Evolutionary conservation across 2,113 vertebrate species (phyloP).

Genomic region (Tursiops truncatus): DNA sequence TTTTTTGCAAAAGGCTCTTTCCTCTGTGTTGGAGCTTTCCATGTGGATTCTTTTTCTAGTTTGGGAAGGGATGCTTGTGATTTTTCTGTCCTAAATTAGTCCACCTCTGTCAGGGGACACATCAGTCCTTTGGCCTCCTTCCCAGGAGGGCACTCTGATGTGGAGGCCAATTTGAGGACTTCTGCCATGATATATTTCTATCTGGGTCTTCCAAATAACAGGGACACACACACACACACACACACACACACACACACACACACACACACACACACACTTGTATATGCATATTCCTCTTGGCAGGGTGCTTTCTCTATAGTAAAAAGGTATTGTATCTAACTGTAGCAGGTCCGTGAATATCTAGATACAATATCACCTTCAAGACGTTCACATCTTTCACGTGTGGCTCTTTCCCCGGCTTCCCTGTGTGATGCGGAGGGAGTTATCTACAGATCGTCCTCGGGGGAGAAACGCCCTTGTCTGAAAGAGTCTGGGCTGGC

Average conservation of each 20-base stretch:
- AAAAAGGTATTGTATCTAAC: background rate
- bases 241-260: background rate
- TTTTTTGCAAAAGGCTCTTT: background rate
- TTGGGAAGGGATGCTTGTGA: background rate
- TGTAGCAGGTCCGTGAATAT: background rate
- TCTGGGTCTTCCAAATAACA: background rate
- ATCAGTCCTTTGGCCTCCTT: no score
- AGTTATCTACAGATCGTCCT: no score
- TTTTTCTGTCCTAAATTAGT: background rate
- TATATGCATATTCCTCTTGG: background rate
- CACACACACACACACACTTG: background rate
- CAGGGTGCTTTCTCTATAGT: background rate
- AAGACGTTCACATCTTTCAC: fast-evolving
- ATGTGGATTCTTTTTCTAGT: background rate
- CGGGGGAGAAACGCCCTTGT: fast-evolving
- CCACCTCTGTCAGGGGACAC: background rate
- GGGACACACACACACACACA: background rate
- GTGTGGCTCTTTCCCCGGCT: fast-evolving
- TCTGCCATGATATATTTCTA: fast-evolving
- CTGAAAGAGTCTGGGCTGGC: background rate
- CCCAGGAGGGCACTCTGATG: background rate
- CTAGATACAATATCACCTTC: background rate
- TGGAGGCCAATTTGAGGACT: background rate
- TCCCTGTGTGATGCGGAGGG: background rate
- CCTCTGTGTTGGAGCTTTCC: background rate